Percentiles rank a stretch among this genome's conserved stretches.
Evolutionary conservation across 2,113 vertebrate species (phyloP).

Genomic region (Sphyrna mokarran): DNA sequence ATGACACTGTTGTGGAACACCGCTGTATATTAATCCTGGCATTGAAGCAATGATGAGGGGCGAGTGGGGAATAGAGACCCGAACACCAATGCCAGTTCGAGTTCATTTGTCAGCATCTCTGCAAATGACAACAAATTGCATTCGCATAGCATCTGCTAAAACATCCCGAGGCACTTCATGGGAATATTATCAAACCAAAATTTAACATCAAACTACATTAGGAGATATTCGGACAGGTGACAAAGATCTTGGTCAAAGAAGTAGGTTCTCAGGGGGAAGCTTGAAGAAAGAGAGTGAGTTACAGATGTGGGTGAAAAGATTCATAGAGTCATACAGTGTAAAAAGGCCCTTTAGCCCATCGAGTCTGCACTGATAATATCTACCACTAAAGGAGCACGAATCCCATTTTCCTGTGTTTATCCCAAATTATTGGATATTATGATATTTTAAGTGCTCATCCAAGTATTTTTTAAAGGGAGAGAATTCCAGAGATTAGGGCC

Average conservation of each 20-base stretch:
- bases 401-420: too few relatives aligned
- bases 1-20: neutral
- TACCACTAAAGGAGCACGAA: too few relatives aligned
- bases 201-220: neutral
- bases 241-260: neutral
- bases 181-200: neutral
- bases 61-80: neutral
- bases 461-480: too few relatives aligned
- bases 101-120: neutral
- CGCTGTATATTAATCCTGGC: neutral
- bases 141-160: neutral
- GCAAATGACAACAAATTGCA: neutral
- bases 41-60: neutral
- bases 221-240: neutral
- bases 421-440: too few relatives aligned
- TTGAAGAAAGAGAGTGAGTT: neutral
- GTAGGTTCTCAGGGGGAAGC: neutral
- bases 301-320: neutral
- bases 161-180: neutral
- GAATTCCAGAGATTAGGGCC: neutral
- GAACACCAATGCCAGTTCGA: neutral
- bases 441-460: too few relatives aligned
- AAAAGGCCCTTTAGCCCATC: too few relatives aligned
- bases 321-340: neutral
- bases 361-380: too few relatives aligned